phyloP scores from a whole-genome alignment of 2,797 vertebrate genomes.

The Prionace glauca region DNA sequence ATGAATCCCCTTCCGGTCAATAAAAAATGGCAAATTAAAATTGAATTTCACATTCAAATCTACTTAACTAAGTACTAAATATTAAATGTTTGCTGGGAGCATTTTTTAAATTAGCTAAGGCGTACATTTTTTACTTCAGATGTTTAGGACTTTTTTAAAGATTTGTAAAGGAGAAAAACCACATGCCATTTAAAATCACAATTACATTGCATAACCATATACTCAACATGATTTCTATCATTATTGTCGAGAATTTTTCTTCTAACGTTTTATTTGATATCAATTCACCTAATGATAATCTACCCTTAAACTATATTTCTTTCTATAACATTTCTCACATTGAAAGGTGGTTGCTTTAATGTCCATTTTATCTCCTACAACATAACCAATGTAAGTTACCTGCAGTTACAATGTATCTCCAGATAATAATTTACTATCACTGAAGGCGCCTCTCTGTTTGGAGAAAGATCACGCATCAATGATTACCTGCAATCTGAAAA shows the following conservation, averaged over 20 bases:
- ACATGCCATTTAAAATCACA: background rate
- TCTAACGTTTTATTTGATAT: background rate
- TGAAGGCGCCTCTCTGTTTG: background rate
- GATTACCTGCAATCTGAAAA: background rate
- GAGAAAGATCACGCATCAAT: background rate
- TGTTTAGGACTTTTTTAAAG: background rate
- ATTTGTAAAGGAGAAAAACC: background rate
- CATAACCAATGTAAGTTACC: background rate
- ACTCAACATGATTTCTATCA: background rate
- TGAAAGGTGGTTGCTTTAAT: background rate
- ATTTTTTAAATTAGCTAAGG: background rate
- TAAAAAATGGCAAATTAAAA: background rate
- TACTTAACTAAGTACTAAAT: background rate
- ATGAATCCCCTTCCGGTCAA: no score
- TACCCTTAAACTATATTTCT: background rate
- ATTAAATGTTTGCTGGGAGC: background rate
- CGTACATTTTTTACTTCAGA: background rate
- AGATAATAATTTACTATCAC: constrained; percentile 3
- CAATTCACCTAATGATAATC: background rate
- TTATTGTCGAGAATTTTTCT: background rate
- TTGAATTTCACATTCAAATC: background rate
- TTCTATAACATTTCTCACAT: background rate
- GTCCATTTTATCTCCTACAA: background rate
- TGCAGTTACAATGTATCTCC: background rate
- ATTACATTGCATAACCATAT: no score